Conservation (phyloP, 2,888 invertebrate species). For the Agrotis segetum region DNA sequence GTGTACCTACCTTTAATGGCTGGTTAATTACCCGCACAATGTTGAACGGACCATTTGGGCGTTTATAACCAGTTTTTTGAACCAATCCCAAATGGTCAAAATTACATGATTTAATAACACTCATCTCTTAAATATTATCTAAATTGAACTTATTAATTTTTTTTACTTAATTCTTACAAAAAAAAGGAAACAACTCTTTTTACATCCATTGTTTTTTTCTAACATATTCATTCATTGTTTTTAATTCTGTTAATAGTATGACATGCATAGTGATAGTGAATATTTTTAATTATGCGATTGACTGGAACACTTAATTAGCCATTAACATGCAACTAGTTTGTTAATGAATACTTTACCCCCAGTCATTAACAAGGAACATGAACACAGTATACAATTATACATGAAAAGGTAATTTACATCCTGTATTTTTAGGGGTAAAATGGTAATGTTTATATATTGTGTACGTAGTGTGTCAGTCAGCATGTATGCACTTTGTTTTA, state of each 20-base stretch:
- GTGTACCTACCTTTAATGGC: not conserved
- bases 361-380: slow-evolving; percentile 14
- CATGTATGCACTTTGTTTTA: no score
- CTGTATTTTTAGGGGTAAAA: not conserved
- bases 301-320: slow-evolving; percentile 19
- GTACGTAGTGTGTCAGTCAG: no score
- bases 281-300: slow-evolving; percentile 31
- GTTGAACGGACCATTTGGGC: no score
- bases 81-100: no score
- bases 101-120: no score
- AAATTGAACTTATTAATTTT: no score
- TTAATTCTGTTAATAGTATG: slow-evolving; percentile 11
- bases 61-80: no score
- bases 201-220: no score
- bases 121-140: no score
- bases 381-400: not conserved
- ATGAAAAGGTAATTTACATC: slow-evolving; percentile 8
- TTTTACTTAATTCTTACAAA: no score
- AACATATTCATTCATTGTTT: slow-evolving; percentile 3
- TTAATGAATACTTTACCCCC: slow-evolving; percentile 25
- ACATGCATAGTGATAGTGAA: slow-evolving; percentile 27
- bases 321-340: slow-evolving; percentile 38
- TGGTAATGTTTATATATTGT: no score
- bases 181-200: not conserved
- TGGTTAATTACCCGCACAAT: no score